Base-by-base conservation (phyloP, 2,797 vertebrate species). In the Tangara arthus region DNA sequence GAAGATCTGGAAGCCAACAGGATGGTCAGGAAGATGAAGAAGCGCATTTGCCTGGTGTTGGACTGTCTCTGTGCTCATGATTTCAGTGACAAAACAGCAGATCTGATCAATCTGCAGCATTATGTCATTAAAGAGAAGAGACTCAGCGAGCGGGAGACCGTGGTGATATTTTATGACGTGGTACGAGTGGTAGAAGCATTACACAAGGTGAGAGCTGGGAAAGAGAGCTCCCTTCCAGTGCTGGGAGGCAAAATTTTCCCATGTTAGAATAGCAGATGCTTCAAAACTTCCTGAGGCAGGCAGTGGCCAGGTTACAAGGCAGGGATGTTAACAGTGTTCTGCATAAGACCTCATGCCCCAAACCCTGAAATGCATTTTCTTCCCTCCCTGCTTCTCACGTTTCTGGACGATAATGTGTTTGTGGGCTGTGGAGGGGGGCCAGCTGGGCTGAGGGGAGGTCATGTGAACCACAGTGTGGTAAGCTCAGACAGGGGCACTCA, bases 121-220 rank as follows among this genome's bases (percentile, higher is more conserved):
- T 99, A 99, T 4, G 99, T 99, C 96, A 99, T 99, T 96, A 99
- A 99, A 94, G 99, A 99, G 98, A 99, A 99, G 95, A 96, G 99
- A 16, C 98, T 99, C 32, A 99, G 99, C 0, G 99, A 99, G 96
- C 98, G 99, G 3, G 99, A 99, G 97, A 99, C 99, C 0, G 99
- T 99, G 4, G 99, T 99, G 95, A 99, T 99, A 96, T 99, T 99
- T 97, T 99, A 99, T 8, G 99, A 99, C 2, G 99, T 99, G 93
- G 99, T 99, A 95, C 98, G 99, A 22, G 99, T 99, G 90, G 99
- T 99, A 84, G 99, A 99, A 96, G 99, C 99, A 82, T 98, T 99
- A 94, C 99, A 99, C 95, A 99, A 99, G 99, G 99, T 99, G 83
- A 97, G 75, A 11, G 17, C 52, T 46, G 14, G 61, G 27, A 8